These are phyloP conservation scores for Sciurus carolinensis DNA, from an alignment of 2,797 vertebrate species.

Conservation along the genomic window DNA sequence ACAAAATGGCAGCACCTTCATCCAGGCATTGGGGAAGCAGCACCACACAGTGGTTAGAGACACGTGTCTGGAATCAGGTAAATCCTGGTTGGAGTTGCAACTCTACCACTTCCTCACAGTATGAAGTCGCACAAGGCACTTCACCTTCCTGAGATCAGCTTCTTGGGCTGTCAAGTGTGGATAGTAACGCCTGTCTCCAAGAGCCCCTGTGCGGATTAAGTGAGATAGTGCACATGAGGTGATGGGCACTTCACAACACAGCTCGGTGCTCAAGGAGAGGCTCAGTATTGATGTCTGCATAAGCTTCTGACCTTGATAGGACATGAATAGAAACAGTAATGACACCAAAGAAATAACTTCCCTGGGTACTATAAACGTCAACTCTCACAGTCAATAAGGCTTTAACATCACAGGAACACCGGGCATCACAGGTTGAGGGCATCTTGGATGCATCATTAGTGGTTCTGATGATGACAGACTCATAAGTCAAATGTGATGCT, in stretches of 20 bases:
- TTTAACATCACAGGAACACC: background rate
- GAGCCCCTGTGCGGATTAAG: background rate
- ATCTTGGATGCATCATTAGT: slow-evolving; percentile 45
- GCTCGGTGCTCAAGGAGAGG: background rate
- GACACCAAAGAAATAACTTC: slow-evolving; percentile 43
- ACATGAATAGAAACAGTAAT: background rate
- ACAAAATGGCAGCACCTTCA: background rate
- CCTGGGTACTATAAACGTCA: background rate
- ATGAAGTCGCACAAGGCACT: background rate
- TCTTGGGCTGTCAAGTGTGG: slow-evolving; percentile 4
- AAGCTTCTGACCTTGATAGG: slow-evolving; percentile 33
- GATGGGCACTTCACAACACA: background rate
- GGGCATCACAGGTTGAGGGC: background rate
- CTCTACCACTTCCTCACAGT: background rate
- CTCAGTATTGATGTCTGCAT: background rate
- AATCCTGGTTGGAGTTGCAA: background rate
- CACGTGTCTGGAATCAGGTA: background rate
- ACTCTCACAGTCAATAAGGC: slow-evolving; percentile 11
- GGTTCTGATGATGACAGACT: slow-evolving; percentile 8
- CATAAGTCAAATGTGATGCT: background rate
- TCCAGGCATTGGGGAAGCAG: background rate
- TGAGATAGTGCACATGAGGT: background rate
- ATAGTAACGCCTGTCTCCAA: background rate
- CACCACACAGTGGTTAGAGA: background rate
- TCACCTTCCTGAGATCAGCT: background rate